Evolutionary conservation across 2,113 vertebrate species (phyloP).

Genomic region (Apodemus sylvaticus): DNA sequence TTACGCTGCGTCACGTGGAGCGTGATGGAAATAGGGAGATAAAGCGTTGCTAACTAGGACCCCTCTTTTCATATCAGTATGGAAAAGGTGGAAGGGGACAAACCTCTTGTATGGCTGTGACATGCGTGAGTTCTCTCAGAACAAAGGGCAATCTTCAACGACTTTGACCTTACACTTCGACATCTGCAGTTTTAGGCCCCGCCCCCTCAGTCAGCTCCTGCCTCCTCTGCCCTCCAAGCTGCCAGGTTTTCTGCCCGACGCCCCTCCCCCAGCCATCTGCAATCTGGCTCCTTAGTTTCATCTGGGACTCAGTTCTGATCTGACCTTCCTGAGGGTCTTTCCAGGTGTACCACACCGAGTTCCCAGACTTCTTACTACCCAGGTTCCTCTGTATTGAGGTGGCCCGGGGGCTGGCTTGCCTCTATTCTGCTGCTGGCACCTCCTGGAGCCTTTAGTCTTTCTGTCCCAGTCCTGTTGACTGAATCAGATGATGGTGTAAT

Average conservation of each 20-base stretch:
- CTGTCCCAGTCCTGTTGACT: not conserved
- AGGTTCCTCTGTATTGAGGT: rapidly evolving
- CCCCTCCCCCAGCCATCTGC: not conserved
- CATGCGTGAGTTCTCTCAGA: not conserved
- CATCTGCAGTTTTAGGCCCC: not conserved
- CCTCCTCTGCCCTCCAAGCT: not conserved
- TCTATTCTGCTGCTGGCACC: not conserved
- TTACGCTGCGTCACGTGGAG: not conserved
- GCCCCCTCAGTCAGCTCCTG: not conserved
- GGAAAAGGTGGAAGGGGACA: not conserved
- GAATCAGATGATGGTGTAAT: not conserved
- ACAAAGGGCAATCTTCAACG: not conserved
- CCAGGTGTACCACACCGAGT: rapidly evolving
- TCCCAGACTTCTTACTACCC: no score
- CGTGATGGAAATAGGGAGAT: no score
- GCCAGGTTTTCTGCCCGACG: not conserved
- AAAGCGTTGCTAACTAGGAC: not conserved
- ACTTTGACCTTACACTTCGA: not conserved
- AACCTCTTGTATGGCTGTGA: not conserved
- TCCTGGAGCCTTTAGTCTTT: not conserved
- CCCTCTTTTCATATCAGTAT: not conserved
- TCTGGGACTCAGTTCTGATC: rapidly evolving
- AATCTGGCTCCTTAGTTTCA: not conserved
- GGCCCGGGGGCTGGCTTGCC: rapidly evolving
- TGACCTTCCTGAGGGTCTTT: no score